Base-by-base conservation (phyloP, 2,888 invertebrate genomes). In the Ethmia dodecea region DNA sequence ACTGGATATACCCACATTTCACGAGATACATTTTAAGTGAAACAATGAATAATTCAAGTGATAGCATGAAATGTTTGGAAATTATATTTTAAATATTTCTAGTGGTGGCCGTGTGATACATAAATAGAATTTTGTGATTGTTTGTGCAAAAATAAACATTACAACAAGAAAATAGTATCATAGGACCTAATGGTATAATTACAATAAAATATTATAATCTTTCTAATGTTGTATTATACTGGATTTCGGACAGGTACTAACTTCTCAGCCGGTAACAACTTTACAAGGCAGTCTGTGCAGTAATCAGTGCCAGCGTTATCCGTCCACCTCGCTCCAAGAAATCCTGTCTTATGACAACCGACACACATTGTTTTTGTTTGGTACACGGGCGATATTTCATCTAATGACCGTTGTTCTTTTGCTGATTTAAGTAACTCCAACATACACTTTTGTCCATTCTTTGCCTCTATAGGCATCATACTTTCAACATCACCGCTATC, bases 291-390 rank as follows among this genome's bases (percentile, higher is more conserved):
- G 40, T 86, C 86, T 2, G 86, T 86, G 41, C 86, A 86, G 45
- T 77, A 86, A 41, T 84, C 86, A 16, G 84, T 84, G 1, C 86
- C 86, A 0, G 84, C 59, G 45, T 84, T 81, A 35, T 86, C 86
- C 0, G 86, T 86, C 86, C 86, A 86, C 37, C 84, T 55, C 3
- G 86, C 83, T 39, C 86, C 86, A 0, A 81, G 53, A 40, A 86
- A 86, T 0, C 77, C 80, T 28, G 62, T 72, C 38, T 72, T 78
- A 22, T 76, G 72, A 45, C 86, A 86, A 1, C 83, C 84, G 29
- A 84, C 81, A 59, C 86, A 86, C 64, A 75, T 70, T 1, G 71
- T 74, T 28, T 74, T 76, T n/a, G 53, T 66, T 43, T 86, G 86
- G 49, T 69, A 78, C 2, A 86, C 71, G 1, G 86, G 86, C 16